Evolutionary conservation across 2,797 vertebrate genomes (phyloP), one percentile per base, ranked within the genome.

Genomic region (Sardinella longiceps): DNA sequence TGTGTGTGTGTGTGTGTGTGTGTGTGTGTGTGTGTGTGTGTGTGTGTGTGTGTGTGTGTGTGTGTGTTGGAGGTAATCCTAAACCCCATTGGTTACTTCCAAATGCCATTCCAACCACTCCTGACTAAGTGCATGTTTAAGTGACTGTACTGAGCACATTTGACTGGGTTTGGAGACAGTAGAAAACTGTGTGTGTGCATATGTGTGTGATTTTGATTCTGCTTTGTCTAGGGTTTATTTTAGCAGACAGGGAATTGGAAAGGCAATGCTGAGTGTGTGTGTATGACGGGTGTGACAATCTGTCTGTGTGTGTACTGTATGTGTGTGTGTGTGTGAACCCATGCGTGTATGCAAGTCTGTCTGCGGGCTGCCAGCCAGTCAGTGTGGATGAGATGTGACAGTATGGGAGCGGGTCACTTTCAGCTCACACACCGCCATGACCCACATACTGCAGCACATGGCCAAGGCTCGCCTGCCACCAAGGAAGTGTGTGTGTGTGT

Each of bases 331-430:
- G 37, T 25, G 82, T 30, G 12, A 28, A 66, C 45, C 18, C 14
- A 14, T 23, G 43, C 10, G 25, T 77, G 45, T 15, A 45, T 43
- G 6, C 56, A 25, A 14, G 46, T 83, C 83, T 84, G 83, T 87
- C 86, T 87, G 86, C 82, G 83, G 83, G 88, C 89, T 81, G 85
- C 80, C 48, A 88, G 83, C 87, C 87, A 87, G 86, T 66, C 82
- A 48, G 63, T 85, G 83, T 74, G 82, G 89, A 92, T 92, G 83
- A 85, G 81, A 92, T 90, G 89, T 90, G 93, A 93, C 92, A 91
- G 89, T 90, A 89, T 90, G 89, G 86, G 89, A 89, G 88, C 74
- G 43, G 83, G 86, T 85, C 58, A 45, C 28, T 86, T 82, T 82
- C 58, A 14, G 56, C 85, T 39, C 20, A 80, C 82, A 53, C 51